Base-by-base conservation (phyloP, 2,113 vertebrate genomes). In the Synodontis membranacea region DNA sequence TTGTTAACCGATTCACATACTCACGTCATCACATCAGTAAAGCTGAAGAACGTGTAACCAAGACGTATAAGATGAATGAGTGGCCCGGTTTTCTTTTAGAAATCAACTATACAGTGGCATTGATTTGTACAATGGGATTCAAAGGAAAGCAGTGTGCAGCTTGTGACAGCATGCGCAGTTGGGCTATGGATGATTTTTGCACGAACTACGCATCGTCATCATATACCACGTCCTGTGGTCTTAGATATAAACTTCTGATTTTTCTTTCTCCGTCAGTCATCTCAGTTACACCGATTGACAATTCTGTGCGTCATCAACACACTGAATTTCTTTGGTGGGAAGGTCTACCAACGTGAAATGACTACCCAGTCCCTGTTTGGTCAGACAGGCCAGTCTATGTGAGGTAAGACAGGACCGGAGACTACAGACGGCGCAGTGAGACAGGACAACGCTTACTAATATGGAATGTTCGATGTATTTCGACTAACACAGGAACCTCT, bases 321-420 rank as follows among this genome's bases (percentile, higher is more conserved):
- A 52, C 74, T 79, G 62, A 82, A 81, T 88, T 86, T 95, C 94
- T 95, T 95, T 95, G 95, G 95, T 93, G 94, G 93, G 92, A 93
- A 86, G 83, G 78, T 84, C 82, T 80, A 80, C 82, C 86, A 83
- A 76, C 91, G 82, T 80, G 89, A 89, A 81, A 89, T 91, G 87
- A 87, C 66, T n/a, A 17, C 46, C 21, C 28, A 56, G 54, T 89
- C 85, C 86, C 56, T 79, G 10, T 87, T 58, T 81, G 83, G 80
- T 79, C 56, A 37, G 58, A 83, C 42, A 83, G 83, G 83, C 62
- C 31, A 42, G 68, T 75, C 56, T 79, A 34, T 28, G 5, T 86
- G 88, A 86, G 87, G 62, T 72, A 89, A 88, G 76, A 81, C 86
- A 82, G 39, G 66, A 58, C n/a, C 76, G 74, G 64, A 88, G 88